Conservation (phyloP, 1,140 invertebrate species). For the Glossosoma conforme region DNA sequence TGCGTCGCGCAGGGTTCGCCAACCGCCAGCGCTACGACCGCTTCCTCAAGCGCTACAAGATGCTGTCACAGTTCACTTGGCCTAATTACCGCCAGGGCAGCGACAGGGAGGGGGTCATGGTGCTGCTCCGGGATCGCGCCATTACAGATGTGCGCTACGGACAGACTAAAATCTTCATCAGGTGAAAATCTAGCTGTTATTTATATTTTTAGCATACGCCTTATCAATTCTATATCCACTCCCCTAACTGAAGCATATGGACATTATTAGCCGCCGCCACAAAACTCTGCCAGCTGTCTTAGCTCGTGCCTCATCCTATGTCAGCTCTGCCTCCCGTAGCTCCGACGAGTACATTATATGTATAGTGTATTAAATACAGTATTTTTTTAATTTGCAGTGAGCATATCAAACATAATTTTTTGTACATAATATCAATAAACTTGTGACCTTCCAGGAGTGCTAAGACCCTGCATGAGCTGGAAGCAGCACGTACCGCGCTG, state of each 20-base stretch:
- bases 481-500: constrained; percentile 72
- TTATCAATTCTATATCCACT: no score
- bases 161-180: constrained; percentile 92
- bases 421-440: no score
- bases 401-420: no score
- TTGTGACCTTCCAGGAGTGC: constrained; percentile 64
- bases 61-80: constrained; percentile 92
- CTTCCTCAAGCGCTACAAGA: constrained; percentile 87
- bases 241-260: no score
- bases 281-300: no score
- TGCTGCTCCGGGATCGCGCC: constrained; percentile 74
- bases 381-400: no score
- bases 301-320: no score
- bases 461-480: constrained; percentile 81
- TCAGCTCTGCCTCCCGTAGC: no score
- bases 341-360: no score
- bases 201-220: neutral
- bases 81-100: constrained; percentile 78
- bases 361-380: no score
- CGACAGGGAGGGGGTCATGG: constrained; percentile 76
- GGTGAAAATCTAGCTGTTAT: no score
- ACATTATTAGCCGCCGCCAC: no score
- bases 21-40: constrained; percentile 85
- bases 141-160: constrained; percentile 89
- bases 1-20: constrained; percentile 89